Base-by-base conservation (phyloP, 2,113 vertebrate species). In the Rhodinocichla rosea region DNA sequence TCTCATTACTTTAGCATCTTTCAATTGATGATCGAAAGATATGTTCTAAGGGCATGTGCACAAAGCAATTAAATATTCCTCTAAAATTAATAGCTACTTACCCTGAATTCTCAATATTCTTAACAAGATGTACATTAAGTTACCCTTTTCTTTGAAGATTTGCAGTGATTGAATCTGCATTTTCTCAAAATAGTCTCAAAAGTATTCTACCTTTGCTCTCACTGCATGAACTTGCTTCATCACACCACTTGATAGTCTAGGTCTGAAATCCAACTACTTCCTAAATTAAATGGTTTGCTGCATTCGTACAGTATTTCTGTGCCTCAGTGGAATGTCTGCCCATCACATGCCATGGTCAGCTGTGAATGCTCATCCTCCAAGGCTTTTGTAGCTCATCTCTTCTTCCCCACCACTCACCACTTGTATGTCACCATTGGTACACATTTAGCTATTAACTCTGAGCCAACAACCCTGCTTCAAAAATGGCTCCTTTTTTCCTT, bases 321-420 rank as follows among this genome's bases (percentile, higher is more conserved):
- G 53, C 40, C 69, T 56, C 15, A 39, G 0, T 71, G 47, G 27
- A 74, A 63, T 37, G 26, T 55, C 24, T 81, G 55, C 42, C 47
- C 6, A 2, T 39, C 3, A 1, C 50, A 37, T 39, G 24, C 20
- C 37, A 20, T 5, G 75, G 33, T 47, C 76, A 86, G 16, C 39
- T 70, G 9, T 50, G 56, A 81, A 80, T 42, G 7, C 5, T 53
- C 40, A 56, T 42, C 23, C 12, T 63, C 40, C 30, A 55, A 59
- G 17, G 22, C 22, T 79, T 70, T 71, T 63, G 27, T 27, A 52
- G 40, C 22, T 88, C 39, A 32, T 12, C 6, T 70, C 30, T 77
- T 45, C 59, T 65, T 77, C 26, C 7, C 7, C 3, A 1, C 7
- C 0, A 0, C 21, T 87, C 45, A 86, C 4, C 10, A 16, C 47